phyloP scores from a whole-genome alignment of 2,888 invertebrate genomes.

The Chloroclystis v-ata region DNA sequence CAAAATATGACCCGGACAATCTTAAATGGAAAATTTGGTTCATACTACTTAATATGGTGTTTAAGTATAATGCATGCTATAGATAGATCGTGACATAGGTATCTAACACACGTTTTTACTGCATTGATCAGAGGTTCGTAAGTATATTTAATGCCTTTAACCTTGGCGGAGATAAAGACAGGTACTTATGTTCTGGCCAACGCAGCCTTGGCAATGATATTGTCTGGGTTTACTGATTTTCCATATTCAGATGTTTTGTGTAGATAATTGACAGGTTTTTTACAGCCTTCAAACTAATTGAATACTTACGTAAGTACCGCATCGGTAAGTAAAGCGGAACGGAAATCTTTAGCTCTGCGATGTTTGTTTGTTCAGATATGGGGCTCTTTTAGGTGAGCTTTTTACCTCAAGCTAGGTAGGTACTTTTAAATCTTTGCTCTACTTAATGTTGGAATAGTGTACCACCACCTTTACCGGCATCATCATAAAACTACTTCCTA shows the following conservation, averaged over 20 bases:
- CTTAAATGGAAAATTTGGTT: too few relatives aligned
- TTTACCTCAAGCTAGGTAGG: neutral
- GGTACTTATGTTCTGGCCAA: conserved; percentile 22
- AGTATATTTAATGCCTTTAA: conserved; percentile 3
- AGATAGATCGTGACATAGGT: too few relatives aligned
- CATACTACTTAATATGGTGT: too few relatives aligned
- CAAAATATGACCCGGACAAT: too few relatives aligned
- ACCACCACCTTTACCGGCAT: too few relatives aligned
- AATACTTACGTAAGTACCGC: neutral
- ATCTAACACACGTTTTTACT: neutral
- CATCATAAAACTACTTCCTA: too few relatives aligned
- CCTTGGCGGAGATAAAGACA: conserved; percentile 24
- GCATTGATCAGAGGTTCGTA: too few relatives aligned
- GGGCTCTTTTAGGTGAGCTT: neutral
- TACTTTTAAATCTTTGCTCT: neutral
- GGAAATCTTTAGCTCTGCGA: neutral
- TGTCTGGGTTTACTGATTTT: conserved; percentile 37
- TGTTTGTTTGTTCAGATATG: neutral
- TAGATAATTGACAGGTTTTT: conserved; percentile 29
- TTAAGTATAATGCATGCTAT: too few relatives aligned
- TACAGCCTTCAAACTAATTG: conserved; percentile 3
- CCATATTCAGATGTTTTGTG: conserved; percentile 48
- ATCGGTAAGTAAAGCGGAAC: neutral
- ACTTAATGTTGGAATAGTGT: too few relatives aligned
- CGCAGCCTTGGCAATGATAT: conserved; percentile 60